Percentiles rank a stretch among this genome's conserved stretches.
Evolutionary conservation across 2,888 invertebrate species (phyloP).

Genomic region (Heliconius charithonia): DNA sequence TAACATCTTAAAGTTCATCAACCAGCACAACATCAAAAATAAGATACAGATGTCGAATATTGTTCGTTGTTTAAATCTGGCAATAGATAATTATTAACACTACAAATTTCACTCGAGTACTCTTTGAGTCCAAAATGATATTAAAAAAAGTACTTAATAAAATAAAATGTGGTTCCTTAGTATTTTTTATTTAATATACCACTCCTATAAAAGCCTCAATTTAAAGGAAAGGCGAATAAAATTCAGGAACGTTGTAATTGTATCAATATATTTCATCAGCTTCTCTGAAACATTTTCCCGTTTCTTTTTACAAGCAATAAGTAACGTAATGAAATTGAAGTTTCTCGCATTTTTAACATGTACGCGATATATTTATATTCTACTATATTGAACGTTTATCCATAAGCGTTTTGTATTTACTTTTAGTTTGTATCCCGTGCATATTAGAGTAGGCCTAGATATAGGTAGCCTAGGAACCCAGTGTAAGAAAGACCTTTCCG

Average conservation of each 20-base stretch:
- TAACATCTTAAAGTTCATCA: background rate
- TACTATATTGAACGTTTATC: too few relatives aligned
- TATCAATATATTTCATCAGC: constrained; percentile 49
- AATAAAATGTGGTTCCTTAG: constrained; percentile 9
- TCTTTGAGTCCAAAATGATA: background rate
- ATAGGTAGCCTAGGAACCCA: too few relatives aligned
- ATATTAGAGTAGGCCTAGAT: too few relatives aligned
- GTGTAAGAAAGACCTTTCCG: too few relatives aligned
- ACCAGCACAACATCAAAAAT: background rate
- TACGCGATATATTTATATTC: constrained; percentile 5
- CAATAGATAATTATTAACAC: background rate
- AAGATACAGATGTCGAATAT: background rate
- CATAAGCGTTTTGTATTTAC: too few relatives aligned
- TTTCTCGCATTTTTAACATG: constrained; percentile 3
- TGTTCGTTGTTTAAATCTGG: background rate
- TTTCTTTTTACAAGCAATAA: constrained; percentile 37
- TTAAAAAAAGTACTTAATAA: background rate
- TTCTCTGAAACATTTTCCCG: constrained; percentile 44
- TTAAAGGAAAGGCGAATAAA: constrained; percentile 31
- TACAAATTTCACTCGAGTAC: background rate
- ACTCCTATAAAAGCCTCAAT: constrained; percentile 25
- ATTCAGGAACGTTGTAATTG: constrained; percentile 48
- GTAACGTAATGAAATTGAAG: constrained; percentile 46
- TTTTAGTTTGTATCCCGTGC: too few relatives aligned
- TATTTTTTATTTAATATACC: constrained; percentile 29